Base-by-base conservation (phyloP, 2,888 invertebrate genomes). In the Fabriciana adippe region DNA sequence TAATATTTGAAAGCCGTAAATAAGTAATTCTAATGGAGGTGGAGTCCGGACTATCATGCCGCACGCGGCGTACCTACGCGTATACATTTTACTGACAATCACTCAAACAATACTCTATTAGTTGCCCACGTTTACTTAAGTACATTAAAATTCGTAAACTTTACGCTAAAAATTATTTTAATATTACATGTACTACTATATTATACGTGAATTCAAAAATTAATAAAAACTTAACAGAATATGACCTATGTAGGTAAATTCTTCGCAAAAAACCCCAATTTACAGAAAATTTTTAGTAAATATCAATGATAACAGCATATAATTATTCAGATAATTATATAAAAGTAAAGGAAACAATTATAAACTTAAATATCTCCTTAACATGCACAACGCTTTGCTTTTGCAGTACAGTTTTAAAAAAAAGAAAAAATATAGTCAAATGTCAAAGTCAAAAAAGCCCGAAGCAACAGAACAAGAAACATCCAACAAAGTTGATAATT, bases 31-130 rank as follows among this genome's bases (percentile, higher is more conserved):
- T 48, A 55, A 18, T 64, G 59, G 59, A 47, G 45, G 1, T 18
- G 54, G 51, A 18, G 1, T 61, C 18, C 18, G 18, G 35, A 61
- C 61, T 35, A 11, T 53, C 15, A 61, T 53, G 70, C 68, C 71
- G 68, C 73, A 71, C 69, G 73, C 64, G 18, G 63, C 69, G 72
- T 73, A 72, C n/a, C n/a, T n/a, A n/a, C 72, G 72, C 73, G 73
- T 67, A 59, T 64, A 56, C 61, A 67, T 59, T 72, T 53, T n/a
- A 61, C 59, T 31, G 63, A 45, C 55, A 66, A 71, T 66, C 71
- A 72, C 64, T 56, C 69, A 56, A 69, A 67, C 72, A 70, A 70
- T 68, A 56, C 59, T 59, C 8, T 45, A 31, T 41, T 55, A 53
- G 47, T 15, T 26, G 18, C 31, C 13, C 26, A 35, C 21, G 41